These are phyloP conservation scores for Salarias fasciatus DNA, from an alignment of 2,797 vertebrate species.

Conservation along the genomic window DNA sequence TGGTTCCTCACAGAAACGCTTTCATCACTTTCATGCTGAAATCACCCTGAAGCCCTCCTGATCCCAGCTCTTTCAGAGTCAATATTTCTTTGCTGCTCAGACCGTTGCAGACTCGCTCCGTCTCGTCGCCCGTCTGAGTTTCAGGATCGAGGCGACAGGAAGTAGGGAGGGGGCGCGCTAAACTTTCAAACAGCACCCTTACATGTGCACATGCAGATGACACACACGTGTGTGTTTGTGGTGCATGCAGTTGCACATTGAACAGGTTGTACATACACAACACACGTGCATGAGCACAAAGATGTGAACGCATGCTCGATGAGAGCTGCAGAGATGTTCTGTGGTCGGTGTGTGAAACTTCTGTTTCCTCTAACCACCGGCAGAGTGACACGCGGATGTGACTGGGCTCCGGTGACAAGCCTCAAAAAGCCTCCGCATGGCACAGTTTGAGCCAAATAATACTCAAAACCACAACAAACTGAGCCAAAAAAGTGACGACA, in stretches of 20 bases:
- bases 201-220: conserved; percentile 1
- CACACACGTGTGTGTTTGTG: too few relatives aligned
- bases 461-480: too few relatives aligned
- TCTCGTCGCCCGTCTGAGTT: conserved; percentile 70
- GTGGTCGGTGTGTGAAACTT: conserved; percentile 40
- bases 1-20: conserved; percentile 45
- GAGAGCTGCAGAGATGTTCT: neutral
- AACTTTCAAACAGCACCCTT: conserved; percentile 6
- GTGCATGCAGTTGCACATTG: neutral
- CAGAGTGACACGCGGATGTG: neutral
- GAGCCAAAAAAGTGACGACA: too few relatives aligned
- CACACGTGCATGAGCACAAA: too few relatives aligned
- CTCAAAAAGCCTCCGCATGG: neutral
- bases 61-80: neutral
- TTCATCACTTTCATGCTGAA: conserved; percentile 31
- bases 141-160: conserved; percentile 59
- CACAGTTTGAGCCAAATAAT: neutral
- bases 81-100: neutral
- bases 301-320: too few relatives aligned
- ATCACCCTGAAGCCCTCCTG: neutral
- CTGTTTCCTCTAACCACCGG: conserved; percentile 34
- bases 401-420: neutral
- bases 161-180: conserved; percentile 21
- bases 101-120: conserved; percentile 9
- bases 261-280: too few relatives aligned